Percentiles rank a stretch among this genome's conserved stretches.
Evolutionary conservation across 1,140 invertebrate species (phyloP).

Genomic region (Calephelis virginiensis): DNA sequence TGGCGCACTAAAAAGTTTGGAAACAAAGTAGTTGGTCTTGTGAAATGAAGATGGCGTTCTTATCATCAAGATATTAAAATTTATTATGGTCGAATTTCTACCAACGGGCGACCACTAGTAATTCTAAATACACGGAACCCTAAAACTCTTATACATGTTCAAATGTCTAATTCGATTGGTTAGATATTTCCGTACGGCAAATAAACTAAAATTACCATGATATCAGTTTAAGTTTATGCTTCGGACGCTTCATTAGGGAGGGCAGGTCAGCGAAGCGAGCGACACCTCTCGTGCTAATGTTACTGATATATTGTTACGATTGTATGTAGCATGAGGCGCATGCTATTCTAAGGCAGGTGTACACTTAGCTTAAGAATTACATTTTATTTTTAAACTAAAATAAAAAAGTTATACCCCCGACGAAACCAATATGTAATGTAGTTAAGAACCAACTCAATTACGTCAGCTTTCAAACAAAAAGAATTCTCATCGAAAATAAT

Average conservation of each 20-base stretch:
- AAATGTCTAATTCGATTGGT: slow-evolving; percentile 13
- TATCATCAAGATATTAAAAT: too few relatives aligned
- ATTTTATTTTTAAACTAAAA: too few relatives aligned
- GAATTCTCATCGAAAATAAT: too few relatives aligned
- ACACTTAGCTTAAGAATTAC: slow-evolving; percentile 12
- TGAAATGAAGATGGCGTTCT: too few relatives aligned
- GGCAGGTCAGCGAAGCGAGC: slow-evolving; percentile 28
- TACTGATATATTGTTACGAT: slow-evolving; percentile 55
- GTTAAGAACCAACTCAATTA: too few relatives aligned
- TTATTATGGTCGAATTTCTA: too few relatives aligned
- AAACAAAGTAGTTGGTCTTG: too few relatives aligned
- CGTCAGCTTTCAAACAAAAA: too few relatives aligned
- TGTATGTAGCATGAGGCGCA: slow-evolving; percentile 30
- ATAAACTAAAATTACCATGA: slow-evolving; percentile 15
- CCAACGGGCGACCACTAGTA: too few relatives aligned
- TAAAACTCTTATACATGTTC: slow-evolving; percentile 2
- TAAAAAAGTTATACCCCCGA: too few relatives aligned
- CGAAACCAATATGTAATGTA: too few relatives aligned
- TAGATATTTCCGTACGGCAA: slow-evolving; percentile 19
- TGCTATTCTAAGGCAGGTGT: slow-evolving; percentile 24
- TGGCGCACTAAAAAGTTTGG: too few relatives aligned
- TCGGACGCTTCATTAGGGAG: slow-evolving; percentile 52
- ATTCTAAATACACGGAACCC: neutral
- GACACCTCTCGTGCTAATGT: slow-evolving; percentile 62
- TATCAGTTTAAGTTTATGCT: slow-evolving; percentile 20